phyloP scores from a whole-genome alignment of 2,797 vertebrate species.

The Spheniscus humboldti region DNA sequence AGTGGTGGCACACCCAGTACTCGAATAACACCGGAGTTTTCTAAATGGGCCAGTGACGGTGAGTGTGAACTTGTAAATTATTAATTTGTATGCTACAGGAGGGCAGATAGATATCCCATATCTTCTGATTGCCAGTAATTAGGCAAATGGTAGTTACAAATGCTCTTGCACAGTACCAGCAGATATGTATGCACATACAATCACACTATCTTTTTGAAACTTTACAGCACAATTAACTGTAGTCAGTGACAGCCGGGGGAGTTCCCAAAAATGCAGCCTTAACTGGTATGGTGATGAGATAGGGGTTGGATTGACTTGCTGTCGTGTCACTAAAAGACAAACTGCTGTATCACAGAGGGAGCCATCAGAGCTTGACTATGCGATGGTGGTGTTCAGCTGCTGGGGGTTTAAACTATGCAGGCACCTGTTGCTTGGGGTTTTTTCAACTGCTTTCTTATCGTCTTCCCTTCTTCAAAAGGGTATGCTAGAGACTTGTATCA shows the following conservation, averaged over 20 bases:
- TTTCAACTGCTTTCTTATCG: background rate
- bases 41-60: constrained; percentile 98
- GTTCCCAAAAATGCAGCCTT: background rate
- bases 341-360: background rate
- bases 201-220: background rate
- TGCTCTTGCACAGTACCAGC: background rate
- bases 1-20: constrained; percentile 96
- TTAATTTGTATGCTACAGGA: background rate
- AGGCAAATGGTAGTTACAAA: background rate
- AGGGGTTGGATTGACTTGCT: background rate
- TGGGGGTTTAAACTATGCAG: background rate
- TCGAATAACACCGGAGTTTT: constrained; percentile 97
- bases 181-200: background rate
- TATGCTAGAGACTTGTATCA: background rate
- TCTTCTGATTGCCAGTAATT: background rate
- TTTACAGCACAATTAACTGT: background rate
- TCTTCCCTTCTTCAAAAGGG: background rate
- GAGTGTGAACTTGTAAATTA: constrained; percentile 61
- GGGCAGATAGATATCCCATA: background rate
- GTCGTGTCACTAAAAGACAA: background rate
- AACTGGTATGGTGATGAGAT: background rate
- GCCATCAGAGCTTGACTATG: background rate
- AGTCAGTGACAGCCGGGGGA: background rate
- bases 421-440: background rate
- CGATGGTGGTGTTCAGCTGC: background rate